Conservation (phyloP, 2,797 vertebrate genomes). For the Ibycter americanus region DNA sequence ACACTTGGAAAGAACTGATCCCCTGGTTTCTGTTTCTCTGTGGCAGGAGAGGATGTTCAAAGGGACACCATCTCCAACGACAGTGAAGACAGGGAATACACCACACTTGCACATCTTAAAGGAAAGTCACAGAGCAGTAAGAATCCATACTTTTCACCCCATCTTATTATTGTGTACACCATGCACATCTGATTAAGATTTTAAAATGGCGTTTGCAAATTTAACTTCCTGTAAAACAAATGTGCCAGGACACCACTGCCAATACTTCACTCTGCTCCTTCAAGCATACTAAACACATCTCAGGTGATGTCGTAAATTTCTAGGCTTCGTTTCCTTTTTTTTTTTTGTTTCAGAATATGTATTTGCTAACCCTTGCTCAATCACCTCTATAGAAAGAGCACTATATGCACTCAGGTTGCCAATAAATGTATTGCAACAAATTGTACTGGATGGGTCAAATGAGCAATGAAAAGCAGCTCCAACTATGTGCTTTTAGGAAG, state of each 20-base stretch:
- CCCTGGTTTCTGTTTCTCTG: background rate
- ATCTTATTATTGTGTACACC: background rate
- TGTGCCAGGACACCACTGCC: background rate
- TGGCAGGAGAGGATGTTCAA: background rate
- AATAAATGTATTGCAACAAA: background rate
- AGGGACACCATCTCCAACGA: background rate
- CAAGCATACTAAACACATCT: background rate
- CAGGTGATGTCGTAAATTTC: conserved; percentile 28
- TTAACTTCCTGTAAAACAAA: conserved; percentile 8
- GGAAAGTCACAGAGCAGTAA: background rate
- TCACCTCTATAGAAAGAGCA: background rate
- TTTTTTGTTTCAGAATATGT: background rate
- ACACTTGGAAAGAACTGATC: background rate
- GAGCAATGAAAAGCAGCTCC: background rate
- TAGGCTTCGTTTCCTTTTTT: background rate
- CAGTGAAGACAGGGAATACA: background rate
- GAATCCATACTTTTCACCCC: background rate
- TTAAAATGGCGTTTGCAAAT: background rate
- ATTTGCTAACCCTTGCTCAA: background rate
- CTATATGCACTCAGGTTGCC: background rate
- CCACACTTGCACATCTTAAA: background rate
- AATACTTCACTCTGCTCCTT: background rate
- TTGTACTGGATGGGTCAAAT: background rate
- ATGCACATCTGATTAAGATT: background rate
- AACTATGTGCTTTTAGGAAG: background rate